phyloP scores from a whole-genome alignment of 2,888 invertebrate genomes.

The Ormyrus pomaceus region DNA sequence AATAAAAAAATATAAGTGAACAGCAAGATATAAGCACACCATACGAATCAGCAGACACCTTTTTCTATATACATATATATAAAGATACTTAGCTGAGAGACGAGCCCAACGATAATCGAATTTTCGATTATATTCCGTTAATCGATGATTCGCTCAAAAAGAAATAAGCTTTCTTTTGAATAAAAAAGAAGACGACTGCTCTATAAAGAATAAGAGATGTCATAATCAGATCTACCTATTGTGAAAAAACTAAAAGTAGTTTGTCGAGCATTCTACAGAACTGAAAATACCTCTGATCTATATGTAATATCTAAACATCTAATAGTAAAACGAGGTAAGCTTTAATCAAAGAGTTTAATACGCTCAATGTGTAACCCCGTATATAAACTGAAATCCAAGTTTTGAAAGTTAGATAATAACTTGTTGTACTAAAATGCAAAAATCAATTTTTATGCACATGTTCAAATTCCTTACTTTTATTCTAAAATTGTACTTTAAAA shows the following conservation, averaged over 20 bases:
- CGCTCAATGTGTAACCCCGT: not conserved
- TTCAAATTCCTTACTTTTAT: slow-evolving; percentile 10
- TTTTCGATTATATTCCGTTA: slow-evolving; percentile 16
- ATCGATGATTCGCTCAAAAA: slow-evolving; percentile 1
- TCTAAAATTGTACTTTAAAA: slow-evolving; percentile 13
- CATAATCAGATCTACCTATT: slow-evolving; percentile 1
- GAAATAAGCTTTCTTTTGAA: not conserved
- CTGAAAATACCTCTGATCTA: slow-evolving; percentile 42
- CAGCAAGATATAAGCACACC: not conserved
- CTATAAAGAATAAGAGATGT: slow-evolving; percentile 22
- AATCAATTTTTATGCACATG: slow-evolving; percentile 32
- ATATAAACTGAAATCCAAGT: slow-evolving; percentile 7
- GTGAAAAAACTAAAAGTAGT: slow-evolving; percentile 17
- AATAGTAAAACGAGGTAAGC: slow-evolving; percentile 17
- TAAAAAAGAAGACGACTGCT: slow-evolving; percentile 18
- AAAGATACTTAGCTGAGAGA: slow-evolving; percentile 14
- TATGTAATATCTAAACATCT: slow-evolving; percentile 11
- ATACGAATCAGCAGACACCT: slow-evolving; percentile 12
- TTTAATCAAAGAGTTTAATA: not conserved
- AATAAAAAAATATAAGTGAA: not conserved
- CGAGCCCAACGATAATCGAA: not conserved
- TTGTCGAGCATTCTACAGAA: slow-evolving; percentile 46
- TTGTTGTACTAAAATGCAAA: slow-evolving; percentile 13
- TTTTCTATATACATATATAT: slow-evolving; percentile 21
- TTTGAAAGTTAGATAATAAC: slow-evolving; percentile 19